Conservation (phyloP, 2,113 vertebrate genomes). For the Zosterops lateralis region DNA sequence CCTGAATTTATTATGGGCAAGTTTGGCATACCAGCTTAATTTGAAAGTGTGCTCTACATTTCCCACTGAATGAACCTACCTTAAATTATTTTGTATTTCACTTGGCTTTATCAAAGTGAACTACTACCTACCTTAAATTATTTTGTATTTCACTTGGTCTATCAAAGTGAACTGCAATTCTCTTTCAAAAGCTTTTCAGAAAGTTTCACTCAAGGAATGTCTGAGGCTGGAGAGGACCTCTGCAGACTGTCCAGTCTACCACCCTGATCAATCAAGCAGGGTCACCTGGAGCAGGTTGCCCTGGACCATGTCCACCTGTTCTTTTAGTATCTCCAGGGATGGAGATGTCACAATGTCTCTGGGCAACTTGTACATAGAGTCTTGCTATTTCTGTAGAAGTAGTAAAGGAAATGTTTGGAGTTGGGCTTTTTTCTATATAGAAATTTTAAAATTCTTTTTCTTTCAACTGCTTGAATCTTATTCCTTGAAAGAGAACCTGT, state of each 20-base stretch:
- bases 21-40: not conserved
- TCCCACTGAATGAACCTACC: not conserved
- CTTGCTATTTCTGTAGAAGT: not conserved
- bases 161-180: not conserved
- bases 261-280: not conserved
- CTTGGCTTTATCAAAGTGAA: not conserved
- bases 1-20: not conserved
- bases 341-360: not conserved
- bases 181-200: not conserved
- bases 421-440: not conserved
- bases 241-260: not conserved
- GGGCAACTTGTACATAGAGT: not conserved
- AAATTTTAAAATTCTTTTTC: not conserved
- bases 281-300: not conserved
- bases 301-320: rapidly evolving
- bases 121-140: not conserved
- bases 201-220: not conserved
- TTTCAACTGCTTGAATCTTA: not conserved
- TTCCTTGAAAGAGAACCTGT: not conserved
- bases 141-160: not conserved
- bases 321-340: not conserved
- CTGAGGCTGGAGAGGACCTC: not conserved
- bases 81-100: not conserved
- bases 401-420: not conserved
- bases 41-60: not conserved